Evolutionary conservation across 2,888 invertebrate species (phyloP), one percentile per base, ranked within the genome.

Genomic region (Lasioglossum pauxillum): DNA sequence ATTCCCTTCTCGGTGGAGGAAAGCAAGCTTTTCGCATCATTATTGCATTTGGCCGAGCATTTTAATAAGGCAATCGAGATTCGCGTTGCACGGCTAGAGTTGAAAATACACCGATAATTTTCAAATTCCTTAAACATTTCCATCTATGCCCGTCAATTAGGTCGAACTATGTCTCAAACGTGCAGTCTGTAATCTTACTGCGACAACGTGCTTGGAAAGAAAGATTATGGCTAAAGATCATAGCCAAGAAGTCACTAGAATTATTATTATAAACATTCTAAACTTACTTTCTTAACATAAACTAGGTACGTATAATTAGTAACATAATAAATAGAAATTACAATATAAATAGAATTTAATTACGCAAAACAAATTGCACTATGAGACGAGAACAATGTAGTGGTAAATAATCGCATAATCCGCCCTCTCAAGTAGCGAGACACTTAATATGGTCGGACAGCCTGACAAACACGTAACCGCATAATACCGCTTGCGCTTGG

Each of bases 381-480:
- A 14, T 41, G 27, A 27, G 27, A 27, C n/a, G 1, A 10, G 7
- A 78, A 46, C 69, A 8, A n/a, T n/a, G 16, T 46, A 77, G n/a
- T 2, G 27, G 38, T 44, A 57, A 44, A 23, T 14, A 75, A 75
- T 41, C 71, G 38, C 60, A 53, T 69, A 75, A 69, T 53, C 27
- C 41, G 19, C 27, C 1, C 31, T 44, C 74, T 73, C 74, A 69
- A 69, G 82, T 82, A 75, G 72, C 67, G 83, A 72, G 53, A n/a
- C 46, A 23, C 38, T 82, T 78, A 78, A 69, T 79, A 27, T 78
- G 64, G 78, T 75, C 75, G 75, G 75, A 73, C 78, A 73, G 38
- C 10, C 57, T 38, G 73, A 23, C 44, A 77, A 76, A 67, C 64
- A n/a, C 23, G 31, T 41, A 35, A n/a, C 38, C 69, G 41, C 38